Evolutionary conservation across 1,140 invertebrate species (phyloP), one percentile per base, ranked within the genome.

Genomic region (Olivierus martensii): DNA sequence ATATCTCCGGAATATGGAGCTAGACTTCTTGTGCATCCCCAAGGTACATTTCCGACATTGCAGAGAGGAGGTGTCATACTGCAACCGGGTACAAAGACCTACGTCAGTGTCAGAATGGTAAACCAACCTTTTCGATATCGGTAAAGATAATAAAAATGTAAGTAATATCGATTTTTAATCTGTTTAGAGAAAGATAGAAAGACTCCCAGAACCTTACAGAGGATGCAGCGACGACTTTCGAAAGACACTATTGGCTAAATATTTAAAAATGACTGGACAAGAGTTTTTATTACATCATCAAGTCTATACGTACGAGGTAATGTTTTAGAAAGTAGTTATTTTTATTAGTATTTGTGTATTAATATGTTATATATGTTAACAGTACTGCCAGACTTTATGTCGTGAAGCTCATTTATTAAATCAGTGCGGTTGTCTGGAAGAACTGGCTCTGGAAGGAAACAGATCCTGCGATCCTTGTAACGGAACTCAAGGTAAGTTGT

Each of bases 21-120:
- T 9, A 21, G 60, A 19, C 28, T 61, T n/a, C n/a, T 56, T 11
- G 55, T 61, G 3, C 60, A 61, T 34, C 54, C 58, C 4, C 51
- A 53, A 36, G 52, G 52, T 4, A 57, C 54, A 6, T 51, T 47
- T 14, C 55, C 60, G 11, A 59, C 48, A 14, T 14, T 59, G 12
- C 53, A 61, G 14, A 55, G 52, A 14, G 55, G 57, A 14, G 60
- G 60, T 10, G 45, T 61, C 14, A 55, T 57, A 17, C 43, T 51
- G 1, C 41, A 44, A 12, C 58, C 60, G 0, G 60, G 60, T 28
- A 54, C 39, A 3, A 57, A 52, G 14, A 52, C 52, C 9, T 54
- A 61, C 36, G 52, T 61, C 14, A 53, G 57, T 4, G 48, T 57
- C 36, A 57, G 43, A 54, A 59, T 57, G 52, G 60, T 61, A 41